A percentile compares a stretch with the other conserved stretches of the same genome.
These are phyloP conservation scores for Pseudomugil tenellus DNA, from an alignment of 2,797 vertebrate species.

Conservation along the genomic window DNA sequence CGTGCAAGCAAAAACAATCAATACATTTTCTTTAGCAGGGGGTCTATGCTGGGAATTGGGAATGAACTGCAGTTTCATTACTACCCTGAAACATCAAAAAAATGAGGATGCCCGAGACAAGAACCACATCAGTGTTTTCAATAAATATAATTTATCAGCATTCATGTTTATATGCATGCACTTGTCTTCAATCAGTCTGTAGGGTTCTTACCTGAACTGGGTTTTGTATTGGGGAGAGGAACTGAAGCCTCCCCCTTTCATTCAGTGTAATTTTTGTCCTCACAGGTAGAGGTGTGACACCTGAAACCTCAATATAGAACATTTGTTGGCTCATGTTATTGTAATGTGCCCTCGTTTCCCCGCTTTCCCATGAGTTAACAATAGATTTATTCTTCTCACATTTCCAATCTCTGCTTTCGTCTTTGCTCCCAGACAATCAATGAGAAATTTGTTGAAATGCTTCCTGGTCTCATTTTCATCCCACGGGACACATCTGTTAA, in stretches of 20 bases:
- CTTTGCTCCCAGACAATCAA: slow-evolving; percentile 56
- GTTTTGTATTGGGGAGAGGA: slow-evolving; percentile 18
- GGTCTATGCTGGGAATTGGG: slow-evolving; percentile 35
- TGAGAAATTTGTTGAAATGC: slow-evolving; percentile 52
- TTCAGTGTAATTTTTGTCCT: slow-evolving; percentile 34
- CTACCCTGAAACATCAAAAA: slow-evolving; percentile 61
- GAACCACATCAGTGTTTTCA: slow-evolving; percentile 41
- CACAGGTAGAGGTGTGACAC: slow-evolving; percentile 21
- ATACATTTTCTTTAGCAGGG: slow-evolving; percentile 49
- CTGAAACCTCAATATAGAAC: slow-evolving; percentile 37
- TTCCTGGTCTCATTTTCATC: slow-evolving; percentile 40
- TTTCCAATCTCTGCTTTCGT: slow-evolving; percentile 63
- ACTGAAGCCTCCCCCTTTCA: slow-evolving; percentile 20
- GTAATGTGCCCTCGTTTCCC: slow-evolving; percentile 55
- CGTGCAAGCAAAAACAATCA: slow-evolving; percentile 39
- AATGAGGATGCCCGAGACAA: slow-evolving; percentile 31
- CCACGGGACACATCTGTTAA: slow-evolving; percentile 25
- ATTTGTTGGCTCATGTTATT: slow-evolving; percentile 46
- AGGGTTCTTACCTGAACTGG: neutral
- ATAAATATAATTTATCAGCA: slow-evolving; percentile 56
- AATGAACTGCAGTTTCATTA: slow-evolving; percentile 47
- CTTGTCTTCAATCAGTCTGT: slow-evolving; percentile 12
- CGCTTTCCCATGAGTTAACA: slow-evolving; percentile 76
- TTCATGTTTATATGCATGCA: slow-evolving; percentile 51
- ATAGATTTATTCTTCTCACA: slow-evolving; percentile 77